Evolutionary conservation across 2,888 invertebrate genomes (phyloP).

Genomic region (Pristionchus exspectatus): DNA sequence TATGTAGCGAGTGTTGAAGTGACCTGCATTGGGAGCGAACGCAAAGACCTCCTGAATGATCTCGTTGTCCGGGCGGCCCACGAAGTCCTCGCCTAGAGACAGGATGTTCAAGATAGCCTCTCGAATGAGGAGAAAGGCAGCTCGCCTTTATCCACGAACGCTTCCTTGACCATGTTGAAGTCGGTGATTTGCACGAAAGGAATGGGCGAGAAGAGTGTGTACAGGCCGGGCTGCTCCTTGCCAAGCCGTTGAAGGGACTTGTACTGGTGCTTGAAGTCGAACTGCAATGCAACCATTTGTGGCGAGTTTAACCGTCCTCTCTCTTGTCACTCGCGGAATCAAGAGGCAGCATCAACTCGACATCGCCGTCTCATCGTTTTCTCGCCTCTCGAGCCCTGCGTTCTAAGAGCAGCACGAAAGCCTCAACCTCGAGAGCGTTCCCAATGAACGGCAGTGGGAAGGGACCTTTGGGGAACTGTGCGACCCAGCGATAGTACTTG

Average conservation of each 20-base stretch:
- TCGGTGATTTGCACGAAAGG: slow-evolving; percentile 37
- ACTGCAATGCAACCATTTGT: neutral
- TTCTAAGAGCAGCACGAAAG: too few relatives aligned
- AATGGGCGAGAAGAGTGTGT: slow-evolving; percentile 38
- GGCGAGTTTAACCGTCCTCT: too few relatives aligned
- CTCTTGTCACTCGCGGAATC: too few relatives aligned
- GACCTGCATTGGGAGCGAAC: slow-evolving; percentile 23
- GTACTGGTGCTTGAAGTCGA: slow-evolving; percentile 31
- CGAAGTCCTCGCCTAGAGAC: slow-evolving; percentile 20
- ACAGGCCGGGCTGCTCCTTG: neutral
- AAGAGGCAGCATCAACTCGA: too few relatives aligned
- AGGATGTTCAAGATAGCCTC: too few relatives aligned
- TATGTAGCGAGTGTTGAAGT: neutral
- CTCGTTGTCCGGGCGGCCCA: neutral
- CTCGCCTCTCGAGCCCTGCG: too few relatives aligned
- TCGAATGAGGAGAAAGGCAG: neutral
- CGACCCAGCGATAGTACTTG: slow-evolving; percentile 1
- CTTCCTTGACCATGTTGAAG: slow-evolving; percentile 8
- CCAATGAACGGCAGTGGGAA: slow-evolving; percentile 23
- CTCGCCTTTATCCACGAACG: slow-evolving; percentile 3
- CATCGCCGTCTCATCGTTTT: too few relatives aligned
- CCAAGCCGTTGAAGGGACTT: neutral
- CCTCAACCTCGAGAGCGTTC: neutral
- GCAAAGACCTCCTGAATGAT: slow-evolving; percentile 24
- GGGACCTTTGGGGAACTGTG: slow-evolving; percentile 1